Percentiles rank a stretch among this genome's conserved stretches.
phyloP scores from a whole-genome alignment of 2,888 invertebrate species.

The Alloplasta piceator region DNA sequence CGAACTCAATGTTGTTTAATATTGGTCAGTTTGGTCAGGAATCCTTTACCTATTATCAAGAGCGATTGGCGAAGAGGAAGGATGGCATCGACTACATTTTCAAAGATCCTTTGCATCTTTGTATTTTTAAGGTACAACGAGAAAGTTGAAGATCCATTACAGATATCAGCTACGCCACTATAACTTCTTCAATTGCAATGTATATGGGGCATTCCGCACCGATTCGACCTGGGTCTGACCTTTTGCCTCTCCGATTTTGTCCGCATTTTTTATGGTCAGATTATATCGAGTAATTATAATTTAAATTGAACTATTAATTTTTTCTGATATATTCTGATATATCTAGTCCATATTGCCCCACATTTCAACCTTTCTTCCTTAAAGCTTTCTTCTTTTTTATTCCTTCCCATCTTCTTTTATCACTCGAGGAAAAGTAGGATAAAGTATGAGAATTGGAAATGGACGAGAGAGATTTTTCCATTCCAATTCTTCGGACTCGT shows the following conservation, averaged over 20 bases:
- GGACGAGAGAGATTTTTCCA: not conserved
- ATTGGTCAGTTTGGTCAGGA: too few species aligned
- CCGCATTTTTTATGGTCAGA: too few species aligned
- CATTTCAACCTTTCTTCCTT: not conserved
- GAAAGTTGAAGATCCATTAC: conserved; percentile 5
- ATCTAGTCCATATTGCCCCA: not conserved
- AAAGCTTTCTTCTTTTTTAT: not conserved
- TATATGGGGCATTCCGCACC: too few species aligned
- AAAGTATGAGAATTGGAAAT: conserved; percentile 10
- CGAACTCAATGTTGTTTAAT: too few species aligned
- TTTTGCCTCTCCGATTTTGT: too few species aligned
- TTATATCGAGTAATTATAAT: too few species aligned
- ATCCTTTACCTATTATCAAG: too few species aligned
- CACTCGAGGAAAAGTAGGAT: not conserved
- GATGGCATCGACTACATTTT: too few species aligned
- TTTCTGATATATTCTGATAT: too few species aligned
- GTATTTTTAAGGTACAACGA: not conserved
- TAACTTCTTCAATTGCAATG: not conserved
- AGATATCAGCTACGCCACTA: not conserved
- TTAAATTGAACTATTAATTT: too few species aligned
- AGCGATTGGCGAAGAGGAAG: too few species aligned
- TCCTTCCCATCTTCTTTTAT: not conserved
- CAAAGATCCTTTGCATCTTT: conserved; percentile 6
- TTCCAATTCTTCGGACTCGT: not conserved
- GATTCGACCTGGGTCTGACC: too few species aligned